These are phyloP conservation scores for Hepsetus odoe DNA, from an alignment of 2,113 vertebrate genomes.

Conservation along the genomic window DNA sequence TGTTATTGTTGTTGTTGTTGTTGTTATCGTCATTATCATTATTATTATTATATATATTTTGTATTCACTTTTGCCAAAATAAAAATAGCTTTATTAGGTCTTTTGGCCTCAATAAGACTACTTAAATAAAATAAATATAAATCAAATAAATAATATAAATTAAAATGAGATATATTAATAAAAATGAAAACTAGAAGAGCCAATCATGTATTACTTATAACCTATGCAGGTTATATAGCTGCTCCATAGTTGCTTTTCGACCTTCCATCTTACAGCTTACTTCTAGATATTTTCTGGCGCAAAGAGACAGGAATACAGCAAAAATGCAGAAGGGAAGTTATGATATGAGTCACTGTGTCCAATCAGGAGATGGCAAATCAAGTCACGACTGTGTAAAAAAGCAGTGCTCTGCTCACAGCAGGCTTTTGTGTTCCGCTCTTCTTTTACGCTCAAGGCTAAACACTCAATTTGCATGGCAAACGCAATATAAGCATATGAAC, in stretches of 20 bases:
- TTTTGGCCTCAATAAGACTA: no score
- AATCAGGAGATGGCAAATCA: conserved; percentile 24
- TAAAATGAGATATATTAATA: no score
- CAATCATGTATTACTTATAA: no score
- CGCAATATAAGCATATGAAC: conserved; percentile 32
- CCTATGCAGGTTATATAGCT: not conserved
- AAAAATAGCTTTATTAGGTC: no score
- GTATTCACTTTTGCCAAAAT: no score
- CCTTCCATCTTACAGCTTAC: conserved; percentile 7
- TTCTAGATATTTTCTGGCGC: conserved; percentile 11
- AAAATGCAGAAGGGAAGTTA: conserved; percentile 13
- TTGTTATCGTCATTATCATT: no score
- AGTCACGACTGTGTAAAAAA: conserved; percentile 34
- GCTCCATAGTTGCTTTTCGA: conserved; percentile 8
- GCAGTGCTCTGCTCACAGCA: conserved; percentile 24
- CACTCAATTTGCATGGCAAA: conserved; percentile 42
- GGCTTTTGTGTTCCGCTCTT: conserved; percentile 35
- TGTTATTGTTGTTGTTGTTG: no score
- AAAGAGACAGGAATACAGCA: conserved; percentile 1
- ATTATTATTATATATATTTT: no score
- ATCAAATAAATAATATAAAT: no score
- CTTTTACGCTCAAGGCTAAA: conserved; percentile 42
- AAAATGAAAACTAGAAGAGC: no score
- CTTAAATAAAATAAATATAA: no score
- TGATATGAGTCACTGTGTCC: conserved; percentile 4